A percentile compares a stretch with the other conserved stretches of the same genome.
Evolutionary conservation across 2,113 vertebrate species (phyloP).

Genomic region (Gavia stellata): DNA sequence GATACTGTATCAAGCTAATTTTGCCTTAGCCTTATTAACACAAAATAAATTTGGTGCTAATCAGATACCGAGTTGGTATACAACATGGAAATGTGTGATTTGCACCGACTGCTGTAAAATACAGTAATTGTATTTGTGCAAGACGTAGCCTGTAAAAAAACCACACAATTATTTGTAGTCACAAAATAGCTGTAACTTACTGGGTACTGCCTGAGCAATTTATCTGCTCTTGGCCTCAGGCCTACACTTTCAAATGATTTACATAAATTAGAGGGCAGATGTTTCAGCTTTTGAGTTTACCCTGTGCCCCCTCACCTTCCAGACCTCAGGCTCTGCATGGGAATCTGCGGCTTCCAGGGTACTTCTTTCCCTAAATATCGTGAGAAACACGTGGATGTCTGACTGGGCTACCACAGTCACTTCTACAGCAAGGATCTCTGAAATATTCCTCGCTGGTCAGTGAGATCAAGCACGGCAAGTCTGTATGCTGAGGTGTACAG

Average conservation of each 20-base stretch:
- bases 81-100: conserved; percentile 50
- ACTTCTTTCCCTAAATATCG: background rate
- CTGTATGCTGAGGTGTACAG: background rate
- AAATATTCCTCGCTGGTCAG: background rate
- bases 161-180: background rate
- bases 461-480: background rate
- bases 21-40: conserved; percentile 56
- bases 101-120: conserved; percentile 33
- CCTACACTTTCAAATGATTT: background rate
- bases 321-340: background rate
- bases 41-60: conserved; percentile 55
- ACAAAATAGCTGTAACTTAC: background rate
- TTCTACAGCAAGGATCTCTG: background rate
- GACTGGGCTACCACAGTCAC: background rate
- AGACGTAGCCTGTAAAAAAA: background rate
- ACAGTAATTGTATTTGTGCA: background rate
- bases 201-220: background rate
- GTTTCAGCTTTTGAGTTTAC: background rate
- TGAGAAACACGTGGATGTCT: background rate
- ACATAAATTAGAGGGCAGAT: background rate
- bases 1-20: conserved; percentile 67
- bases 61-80: conserved; percentile 39
- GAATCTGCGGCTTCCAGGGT: background rate
- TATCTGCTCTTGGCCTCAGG: background rate
- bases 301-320: background rate